Evolutionary conservation across 2,113 vertebrate species (phyloP).

Genomic region (Caranx melampygus): DNA sequence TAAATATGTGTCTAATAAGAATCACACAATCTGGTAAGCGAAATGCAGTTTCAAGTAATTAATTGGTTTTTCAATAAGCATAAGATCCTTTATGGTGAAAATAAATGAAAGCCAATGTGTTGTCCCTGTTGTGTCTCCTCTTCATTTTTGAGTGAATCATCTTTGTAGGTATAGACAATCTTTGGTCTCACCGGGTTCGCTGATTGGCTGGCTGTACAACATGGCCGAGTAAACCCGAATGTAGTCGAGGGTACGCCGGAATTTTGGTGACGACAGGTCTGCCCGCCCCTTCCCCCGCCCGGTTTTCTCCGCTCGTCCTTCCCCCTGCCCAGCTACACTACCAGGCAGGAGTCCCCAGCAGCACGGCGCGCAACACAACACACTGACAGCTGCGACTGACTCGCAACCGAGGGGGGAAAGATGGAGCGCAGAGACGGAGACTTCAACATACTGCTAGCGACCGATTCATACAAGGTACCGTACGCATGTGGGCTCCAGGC

Average conservation of each 20-base stretch:
- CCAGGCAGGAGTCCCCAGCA: constrained; percentile 67
- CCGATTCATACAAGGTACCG: constrained; percentile 95
- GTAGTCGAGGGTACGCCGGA: constrained; percentile 21
- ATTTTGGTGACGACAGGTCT: constrained; percentile 12
- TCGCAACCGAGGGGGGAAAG: constrained; percentile 76
- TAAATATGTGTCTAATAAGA: background rate
- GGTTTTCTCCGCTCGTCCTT: constrained; percentile 46
- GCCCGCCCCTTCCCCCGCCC: constrained; percentile 56
- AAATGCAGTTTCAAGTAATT: no score
- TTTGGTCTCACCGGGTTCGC: background rate
- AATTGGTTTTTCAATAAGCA: background rate
- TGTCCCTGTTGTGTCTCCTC: background rate
- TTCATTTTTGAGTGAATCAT: background rate
- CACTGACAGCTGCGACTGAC: constrained; percentile 78
- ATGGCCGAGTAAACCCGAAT: constrained; percentile 31
- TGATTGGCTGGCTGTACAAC: background rate
- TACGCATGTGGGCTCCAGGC: background rate
- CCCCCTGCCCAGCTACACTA: constrained; percentile 48
- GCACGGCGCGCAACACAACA: constrained; percentile 67
- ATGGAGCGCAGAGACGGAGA: constrained; percentile 90
- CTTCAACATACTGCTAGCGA: constrained; percentile 93
- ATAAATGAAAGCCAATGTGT: background rate
- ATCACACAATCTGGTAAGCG: no score
- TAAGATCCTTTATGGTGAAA: background rate
- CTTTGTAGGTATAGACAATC: background rate